Evolutionary conservation across 1,140 invertebrate species (phyloP).

Genomic region (Leptinotarsa defecta): DNA sequence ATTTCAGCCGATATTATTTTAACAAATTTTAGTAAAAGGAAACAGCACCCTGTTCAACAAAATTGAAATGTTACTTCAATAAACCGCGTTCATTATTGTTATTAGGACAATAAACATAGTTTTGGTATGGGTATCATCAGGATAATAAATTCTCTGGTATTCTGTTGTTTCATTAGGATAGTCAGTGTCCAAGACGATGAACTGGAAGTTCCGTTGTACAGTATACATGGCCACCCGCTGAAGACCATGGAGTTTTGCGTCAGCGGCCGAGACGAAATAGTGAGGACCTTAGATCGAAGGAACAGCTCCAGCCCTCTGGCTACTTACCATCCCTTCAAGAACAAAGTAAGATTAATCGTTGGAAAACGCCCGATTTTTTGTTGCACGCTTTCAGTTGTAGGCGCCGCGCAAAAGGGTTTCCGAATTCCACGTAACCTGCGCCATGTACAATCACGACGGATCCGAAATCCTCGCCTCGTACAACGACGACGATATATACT

Average conservation of each 20-base stretch:
- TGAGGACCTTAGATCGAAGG: conserved; percentile 75
- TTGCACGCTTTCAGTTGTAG: conserved; percentile 1
- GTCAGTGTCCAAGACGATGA: conserved; percentile 66
- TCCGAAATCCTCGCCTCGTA: conserved; percentile 89
- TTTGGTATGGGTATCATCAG: background rate
- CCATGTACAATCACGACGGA: conserved; percentile 90
- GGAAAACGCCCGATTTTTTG: background rate
- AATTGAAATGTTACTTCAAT: no score
- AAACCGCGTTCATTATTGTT: background rate
- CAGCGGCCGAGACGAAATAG: conserved; percentile 68
- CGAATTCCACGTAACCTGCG: conserved; percentile 76
- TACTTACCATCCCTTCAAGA: conserved; percentile 45
- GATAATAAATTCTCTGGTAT: background rate
- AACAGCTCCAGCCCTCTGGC: conserved; percentile 46
- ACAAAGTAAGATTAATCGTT: conserved; percentile 25
- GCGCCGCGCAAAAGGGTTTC: conserved; percentile 15
- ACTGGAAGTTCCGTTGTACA: conserved; percentile 76
- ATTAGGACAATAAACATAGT: background rate
- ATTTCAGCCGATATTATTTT: no score
- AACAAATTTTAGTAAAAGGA: no score
- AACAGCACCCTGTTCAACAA: no score
- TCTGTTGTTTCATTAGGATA: conserved; percentile 59
- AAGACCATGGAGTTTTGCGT: conserved; percentile 81
- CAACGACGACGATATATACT: conserved; percentile 92
- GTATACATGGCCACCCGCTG: conserved; percentile 82